These are phyloP conservation scores for Brachyhypopomus gauderio DNA, from an alignment of 2,113 vertebrate genomes.

Conservation along the genomic window DNA sequence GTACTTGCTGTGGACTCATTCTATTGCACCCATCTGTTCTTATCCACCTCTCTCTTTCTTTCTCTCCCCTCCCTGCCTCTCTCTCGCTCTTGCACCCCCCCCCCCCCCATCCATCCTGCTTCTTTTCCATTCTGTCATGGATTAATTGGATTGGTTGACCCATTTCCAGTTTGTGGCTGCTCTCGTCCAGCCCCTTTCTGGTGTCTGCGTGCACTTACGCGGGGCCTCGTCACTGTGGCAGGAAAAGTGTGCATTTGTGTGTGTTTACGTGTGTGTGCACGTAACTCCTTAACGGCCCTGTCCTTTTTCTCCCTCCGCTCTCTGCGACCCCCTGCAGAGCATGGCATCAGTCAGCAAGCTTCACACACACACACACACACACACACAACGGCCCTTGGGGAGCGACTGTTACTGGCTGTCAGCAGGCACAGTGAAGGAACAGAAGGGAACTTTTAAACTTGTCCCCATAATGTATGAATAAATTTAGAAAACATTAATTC, in stretches of 20 bases:
- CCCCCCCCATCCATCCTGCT: not conserved
- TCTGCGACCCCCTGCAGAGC: not conserved
- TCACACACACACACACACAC: constrained; percentile 26
- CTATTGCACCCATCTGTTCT: too few species aligned
- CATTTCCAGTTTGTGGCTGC: constrained; percentile 62
- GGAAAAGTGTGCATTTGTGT: not conserved
- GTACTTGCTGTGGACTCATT: too few species aligned
- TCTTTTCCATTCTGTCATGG: constrained; percentile 51
- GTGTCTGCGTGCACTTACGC: constrained; percentile 5
- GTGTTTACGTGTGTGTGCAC: constrained; percentile 38
- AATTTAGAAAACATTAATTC: too few species aligned
- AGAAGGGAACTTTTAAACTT: too few species aligned
- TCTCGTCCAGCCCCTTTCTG: constrained; percentile 22
- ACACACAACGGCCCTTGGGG: not conserved
- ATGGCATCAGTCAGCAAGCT: constrained; percentile 2
- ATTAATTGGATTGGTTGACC: constrained; percentile 73
- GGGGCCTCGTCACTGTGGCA: not conserved
- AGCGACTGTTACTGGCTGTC: constrained; percentile 18
- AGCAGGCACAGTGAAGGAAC: constrained; percentile 1
- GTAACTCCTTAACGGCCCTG: not conserved
- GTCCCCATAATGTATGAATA: too few species aligned
- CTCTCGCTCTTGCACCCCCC: not conserved
- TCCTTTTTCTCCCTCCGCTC: not conserved
- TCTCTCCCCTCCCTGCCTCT: not conserved
- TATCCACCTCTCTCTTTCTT: not conserved